These are phyloP conservation scores for Prinia subflava DNA, from an alignment of 2,113 vertebrate genomes.

Conservation along the genomic window DNA sequence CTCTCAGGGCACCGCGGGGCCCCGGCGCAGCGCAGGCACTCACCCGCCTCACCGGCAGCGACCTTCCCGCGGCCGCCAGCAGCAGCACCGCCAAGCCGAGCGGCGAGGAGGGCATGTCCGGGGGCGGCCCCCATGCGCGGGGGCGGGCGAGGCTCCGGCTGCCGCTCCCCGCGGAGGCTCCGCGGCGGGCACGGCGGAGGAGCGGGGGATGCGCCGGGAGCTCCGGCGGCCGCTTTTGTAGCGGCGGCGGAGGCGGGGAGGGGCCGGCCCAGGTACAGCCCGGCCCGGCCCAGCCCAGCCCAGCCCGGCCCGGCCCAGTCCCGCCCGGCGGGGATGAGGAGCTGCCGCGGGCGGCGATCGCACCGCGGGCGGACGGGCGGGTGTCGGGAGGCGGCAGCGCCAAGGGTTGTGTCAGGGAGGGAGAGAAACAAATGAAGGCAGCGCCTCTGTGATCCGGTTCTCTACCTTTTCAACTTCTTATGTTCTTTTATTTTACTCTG, in stretches of 20 bases:
- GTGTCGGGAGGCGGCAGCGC: background rate
- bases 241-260: background rate
- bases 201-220: fast-evolving
- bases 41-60: slow-evolving; percentile 66
- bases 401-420: fast-evolving
- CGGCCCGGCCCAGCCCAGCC: background rate
- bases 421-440: background rate
- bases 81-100: slow-evolving; percentile 33
- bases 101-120: slow-evolving; percentile 1
- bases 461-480: background rate
- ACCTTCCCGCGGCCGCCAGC: slow-evolving; percentile 43
- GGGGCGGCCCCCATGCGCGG: background rate
- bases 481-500: background rate
- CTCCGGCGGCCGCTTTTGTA: background rate
- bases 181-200: fast-evolving
- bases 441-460: too few relatives aligned
- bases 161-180: background rate
- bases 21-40: background rate
- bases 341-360: too few relatives aligned
- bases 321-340: background rate
- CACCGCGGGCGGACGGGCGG: too few relatives aligned
- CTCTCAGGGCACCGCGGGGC: background rate
- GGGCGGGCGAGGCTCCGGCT: background rate
- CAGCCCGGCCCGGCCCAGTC: background rate
- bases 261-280: background rate